Evolutionary conservation across 2,113 vertebrate genomes (phyloP).

Genomic region (Protobothrops flavoviridis): DNA sequence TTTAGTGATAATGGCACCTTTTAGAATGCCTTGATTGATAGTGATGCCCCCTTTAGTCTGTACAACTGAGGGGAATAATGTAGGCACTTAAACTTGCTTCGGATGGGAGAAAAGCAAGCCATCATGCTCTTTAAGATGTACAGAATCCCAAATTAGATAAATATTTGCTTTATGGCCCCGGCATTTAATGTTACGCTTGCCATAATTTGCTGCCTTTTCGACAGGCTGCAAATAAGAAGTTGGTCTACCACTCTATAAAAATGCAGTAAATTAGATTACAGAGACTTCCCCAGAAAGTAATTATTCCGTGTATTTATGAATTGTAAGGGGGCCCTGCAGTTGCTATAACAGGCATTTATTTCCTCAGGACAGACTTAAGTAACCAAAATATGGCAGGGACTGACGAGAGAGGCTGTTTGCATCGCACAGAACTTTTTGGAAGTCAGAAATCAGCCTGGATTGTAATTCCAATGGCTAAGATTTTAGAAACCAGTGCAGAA

Average conservation of each 20-base stretch:
- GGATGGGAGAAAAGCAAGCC: background rate
- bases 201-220: conserved; percentile 45
- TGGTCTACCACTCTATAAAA: conserved; percentile 50
- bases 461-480: background rate
- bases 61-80: background rate
- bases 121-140: conserved; percentile 44
- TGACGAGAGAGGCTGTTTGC: background rate
- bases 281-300: conserved; percentile 42
- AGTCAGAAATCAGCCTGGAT: background rate
- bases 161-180: conserved; percentile 50
- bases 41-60: conserved; percentile 3
- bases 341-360: conserved; percentile 16
- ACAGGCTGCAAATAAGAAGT: conserved; percentile 47
- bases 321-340: conserved; percentile 16
- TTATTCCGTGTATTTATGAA: conserved; percentile 53
- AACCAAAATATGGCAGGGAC: background rate
- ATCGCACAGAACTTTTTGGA: background rate
- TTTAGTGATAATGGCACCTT: conserved; percentile 24
- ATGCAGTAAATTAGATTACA: conserved; percentile 50
- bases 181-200: conserved; percentile 37
- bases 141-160: conserved; percentile 52
- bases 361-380: conserved; percentile 4
- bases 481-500: background rate
- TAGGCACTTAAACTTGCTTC: conserved; percentile 11
- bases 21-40: conserved; percentile 39